Percentiles rank a stretch among this genome's conserved stretches.
These are phyloP conservation scores for Euwallacea fornicatus DNA, from an alignment of 1,140 invertebrate species.

Conservation along the genomic window DNA sequence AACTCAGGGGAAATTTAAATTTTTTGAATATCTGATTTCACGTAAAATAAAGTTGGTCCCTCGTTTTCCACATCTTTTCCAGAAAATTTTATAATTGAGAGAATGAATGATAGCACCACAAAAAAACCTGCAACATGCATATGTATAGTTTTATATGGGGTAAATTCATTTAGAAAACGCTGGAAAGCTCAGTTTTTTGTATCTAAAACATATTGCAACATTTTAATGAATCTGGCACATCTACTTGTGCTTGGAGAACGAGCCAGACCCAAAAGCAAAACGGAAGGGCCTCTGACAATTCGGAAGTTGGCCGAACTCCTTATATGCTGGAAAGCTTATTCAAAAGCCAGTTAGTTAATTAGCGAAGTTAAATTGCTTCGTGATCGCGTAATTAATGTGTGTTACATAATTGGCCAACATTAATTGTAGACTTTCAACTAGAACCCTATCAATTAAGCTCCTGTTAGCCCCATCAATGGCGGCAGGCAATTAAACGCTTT, in stretches of 20 bases:
- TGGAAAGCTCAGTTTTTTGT: too few relatives aligned
- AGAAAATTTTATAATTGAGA: too few relatives aligned
- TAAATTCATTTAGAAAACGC: too few relatives aligned
- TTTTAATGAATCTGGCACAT: too few relatives aligned
- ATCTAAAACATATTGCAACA: too few relatives aligned
- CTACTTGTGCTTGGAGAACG: not conserved
- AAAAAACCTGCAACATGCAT: too few relatives aligned
- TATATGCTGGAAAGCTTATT: constrained; percentile 5
- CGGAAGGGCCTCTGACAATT: constrained; percentile 1
- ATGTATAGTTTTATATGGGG: too few relatives aligned
- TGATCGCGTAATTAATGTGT: constrained; percentile 19
- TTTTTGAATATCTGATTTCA: too few relatives aligned
- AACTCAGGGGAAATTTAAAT: too few relatives aligned
- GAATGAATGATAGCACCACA: too few relatives aligned
- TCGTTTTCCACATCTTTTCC: too few relatives aligned
- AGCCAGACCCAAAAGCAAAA: not conserved
- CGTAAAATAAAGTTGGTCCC: too few relatives aligned
- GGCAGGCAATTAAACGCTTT: constrained; percentile 7
- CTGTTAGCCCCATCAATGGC: constrained; percentile 7
- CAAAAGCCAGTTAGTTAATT: constrained; percentile 16
- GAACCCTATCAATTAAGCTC: constrained; percentile 11
- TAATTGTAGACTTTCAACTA: constrained; percentile 16
- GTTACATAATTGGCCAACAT: constrained; percentile 14
- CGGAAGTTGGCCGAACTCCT: constrained; percentile 8
- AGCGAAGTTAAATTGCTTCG: constrained; percentile 21